These are phyloP conservation scores for Rhingia campestris DNA, from an alignment of 2,888 invertebrate genomes.

Conservation along the genomic window DNA sequence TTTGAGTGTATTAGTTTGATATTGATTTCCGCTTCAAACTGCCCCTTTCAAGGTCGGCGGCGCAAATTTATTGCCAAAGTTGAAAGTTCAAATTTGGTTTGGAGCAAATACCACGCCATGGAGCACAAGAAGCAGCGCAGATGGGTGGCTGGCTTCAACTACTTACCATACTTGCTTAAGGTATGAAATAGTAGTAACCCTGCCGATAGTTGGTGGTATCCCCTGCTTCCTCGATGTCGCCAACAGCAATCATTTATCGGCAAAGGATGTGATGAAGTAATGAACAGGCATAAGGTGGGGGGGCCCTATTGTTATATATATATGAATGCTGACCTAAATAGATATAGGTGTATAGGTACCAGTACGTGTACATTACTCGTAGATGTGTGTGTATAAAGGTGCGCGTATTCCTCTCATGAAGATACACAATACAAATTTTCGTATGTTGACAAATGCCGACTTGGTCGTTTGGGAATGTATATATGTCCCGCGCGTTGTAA, in stretches of 20 bases:
- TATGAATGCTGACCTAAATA: constrained; percentile 33
- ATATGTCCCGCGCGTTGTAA: constrained; percentile 1
- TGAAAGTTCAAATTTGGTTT: constrained; percentile 60
- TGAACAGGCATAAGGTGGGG: constrained; percentile 8
- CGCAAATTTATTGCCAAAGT: constrained; percentile 60
- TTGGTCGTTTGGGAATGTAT: neutral
- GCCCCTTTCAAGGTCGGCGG: constrained; percentile 55
- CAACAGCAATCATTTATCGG: constrained; percentile 16
- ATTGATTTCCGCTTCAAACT: constrained; percentile 56
- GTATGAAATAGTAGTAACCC: neutral
- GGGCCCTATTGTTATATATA: constrained; percentile 2
- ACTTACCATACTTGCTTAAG: neutral
- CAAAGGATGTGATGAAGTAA: constrained; percentile 47
- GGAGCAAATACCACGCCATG: constrained; percentile 2
- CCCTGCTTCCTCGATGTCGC: constrained; percentile 2
- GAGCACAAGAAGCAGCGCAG: neutral
- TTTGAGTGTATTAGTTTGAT: constrained; percentile 16
- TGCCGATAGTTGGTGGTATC: neutral
- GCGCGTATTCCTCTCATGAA: neutral
- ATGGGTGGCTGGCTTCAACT: neutral
- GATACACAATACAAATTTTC: constrained; percentile 6
- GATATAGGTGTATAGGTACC: constrained; percentile 4
- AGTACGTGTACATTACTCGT: neutral
- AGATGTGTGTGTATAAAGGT: no score
- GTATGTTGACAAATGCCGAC: constrained; percentile 39